Conservation (phyloP, 2,888 invertebrate species). For the Tromatobia lineatoria region DNA sequence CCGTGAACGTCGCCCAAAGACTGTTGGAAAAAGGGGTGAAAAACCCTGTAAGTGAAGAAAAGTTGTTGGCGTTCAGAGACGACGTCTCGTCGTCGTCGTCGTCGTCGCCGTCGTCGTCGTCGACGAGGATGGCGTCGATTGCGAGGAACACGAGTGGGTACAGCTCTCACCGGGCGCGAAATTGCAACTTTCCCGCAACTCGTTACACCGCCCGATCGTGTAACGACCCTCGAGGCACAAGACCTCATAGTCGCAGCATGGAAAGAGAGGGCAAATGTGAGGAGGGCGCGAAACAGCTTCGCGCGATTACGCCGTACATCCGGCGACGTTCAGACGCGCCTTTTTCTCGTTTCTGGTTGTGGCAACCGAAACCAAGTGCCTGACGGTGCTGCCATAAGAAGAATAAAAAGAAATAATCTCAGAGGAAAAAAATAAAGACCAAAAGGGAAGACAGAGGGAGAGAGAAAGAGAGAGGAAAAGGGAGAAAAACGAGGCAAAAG, state of each 20-base stretch:
- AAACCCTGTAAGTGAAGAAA: slow-evolving; percentile 49
- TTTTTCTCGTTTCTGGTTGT: slow-evolving; percentile 24
- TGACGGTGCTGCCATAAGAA: slow-evolving; percentile 29
- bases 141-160: slow-evolving; percentile 49
- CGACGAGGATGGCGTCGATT: slow-evolving; percentile 54
- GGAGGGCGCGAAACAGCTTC: slow-evolving; percentile 47
- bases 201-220: slow-evolving; percentile 61
- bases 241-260: slow-evolving; percentile 39
- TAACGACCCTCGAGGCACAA: slow-evolving; percentile 65
- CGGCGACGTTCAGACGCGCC: slow-evolving; percentile 26
- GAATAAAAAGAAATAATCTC: slow-evolving; percentile 14
- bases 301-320: slow-evolving; percentile 58
- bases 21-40: slow-evolving; percentile 8
- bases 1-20: slow-evolving; percentile 2
- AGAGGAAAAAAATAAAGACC: not conserved
- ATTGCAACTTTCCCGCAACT: slow-evolving; percentile 67
- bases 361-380: slow-evolving; percentile 42
- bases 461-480: slow-evolving; percentile 3
- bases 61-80: slow-evolving; percentile 47
- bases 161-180: slow-evolving; percentile 55
- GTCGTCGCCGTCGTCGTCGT: slow-evolving; percentile 29
- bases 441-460: not conserved
- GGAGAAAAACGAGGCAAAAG: slow-evolving; percentile 25
- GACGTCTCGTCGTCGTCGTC: slow-evolving; percentile 19
- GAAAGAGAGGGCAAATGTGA: not conserved